Conservation (phyloP, 2,113 vertebrate species). For the Ailuropoda melanoleuca region DNA sequence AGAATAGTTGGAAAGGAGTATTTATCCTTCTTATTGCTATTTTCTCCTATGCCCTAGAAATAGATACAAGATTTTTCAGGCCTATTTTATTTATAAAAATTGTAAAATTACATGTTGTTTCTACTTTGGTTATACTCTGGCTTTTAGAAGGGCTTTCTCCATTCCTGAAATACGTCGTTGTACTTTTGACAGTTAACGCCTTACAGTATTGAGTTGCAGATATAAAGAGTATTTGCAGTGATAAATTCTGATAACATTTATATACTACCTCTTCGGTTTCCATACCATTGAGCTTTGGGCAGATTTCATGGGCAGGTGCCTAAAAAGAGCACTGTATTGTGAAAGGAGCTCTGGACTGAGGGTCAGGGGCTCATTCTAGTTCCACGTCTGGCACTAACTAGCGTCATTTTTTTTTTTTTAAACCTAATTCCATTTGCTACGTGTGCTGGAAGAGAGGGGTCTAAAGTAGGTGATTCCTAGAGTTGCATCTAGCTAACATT, state of each 20-base stretch:
- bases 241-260: not conserved
- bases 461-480: not conserved
- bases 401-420: not conserved
- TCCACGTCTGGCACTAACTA: not conserved
- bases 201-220: not conserved
- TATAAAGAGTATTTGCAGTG: not conserved
- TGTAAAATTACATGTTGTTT: not conserved
- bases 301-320: not conserved
- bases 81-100: not conserved
- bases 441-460: not conserved
- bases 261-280: not conserved
- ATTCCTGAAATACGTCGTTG: not conserved
- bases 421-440: not conserved
- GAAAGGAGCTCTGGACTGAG: not conserved
- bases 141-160: not conserved
- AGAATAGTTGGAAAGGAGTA: not conserved
- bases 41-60: not conserved
- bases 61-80: not conserved
- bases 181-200: not conserved
- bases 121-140: not conserved
- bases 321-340: not conserved
- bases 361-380: not conserved
- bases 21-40: slow-evolving; percentile 22
- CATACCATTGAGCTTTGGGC: not conserved
- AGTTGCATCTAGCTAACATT: not conserved